phyloP scores from a whole-genome alignment of 2,113 vertebrate species.

The Dinomys branickii region DNA sequence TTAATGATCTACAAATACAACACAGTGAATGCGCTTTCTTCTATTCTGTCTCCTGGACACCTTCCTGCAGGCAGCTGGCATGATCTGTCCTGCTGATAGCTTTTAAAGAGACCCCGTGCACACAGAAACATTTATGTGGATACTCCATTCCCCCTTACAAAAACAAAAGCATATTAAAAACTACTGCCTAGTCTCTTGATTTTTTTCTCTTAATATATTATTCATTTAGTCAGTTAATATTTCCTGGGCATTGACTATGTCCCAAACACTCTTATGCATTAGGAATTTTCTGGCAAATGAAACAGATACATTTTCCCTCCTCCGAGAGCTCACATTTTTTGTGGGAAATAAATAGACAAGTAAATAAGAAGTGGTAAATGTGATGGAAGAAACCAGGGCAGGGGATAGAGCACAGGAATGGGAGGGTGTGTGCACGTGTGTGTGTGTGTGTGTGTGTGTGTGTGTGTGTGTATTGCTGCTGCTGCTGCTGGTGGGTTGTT shows the following conservation, averaged over 20 bases:
- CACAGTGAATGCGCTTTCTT: background rate
- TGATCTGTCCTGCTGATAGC: background rate
- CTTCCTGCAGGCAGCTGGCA: background rate
- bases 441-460: background rate
- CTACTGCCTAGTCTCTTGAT: background rate
- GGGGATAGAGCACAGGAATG: background rate
- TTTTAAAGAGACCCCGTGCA: background rate
- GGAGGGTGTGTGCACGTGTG: background rate
- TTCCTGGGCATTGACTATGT: background rate
- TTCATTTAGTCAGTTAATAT: background rate
- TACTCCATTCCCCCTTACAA: background rate
- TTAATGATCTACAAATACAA: slow-evolving; percentile 31
- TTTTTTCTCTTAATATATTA: background rate
- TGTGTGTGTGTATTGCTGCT: too few relatives aligned
- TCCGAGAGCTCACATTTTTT: slow-evolving; percentile 11
- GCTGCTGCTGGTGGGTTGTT: too few relatives aligned
- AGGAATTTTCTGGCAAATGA: background rate
- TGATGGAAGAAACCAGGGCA: background rate
- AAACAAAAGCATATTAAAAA: background rate
- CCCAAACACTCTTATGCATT: background rate
- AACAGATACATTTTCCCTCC: background rate
- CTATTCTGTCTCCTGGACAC: background rate
- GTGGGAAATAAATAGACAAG: background rate
- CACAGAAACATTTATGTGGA: background rate
- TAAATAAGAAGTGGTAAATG: background rate